phyloP scores from a whole-genome alignment of 37 sponge, comb jelly and placozoan genomes.

The Aphrocallistes beatrix region DNA sequence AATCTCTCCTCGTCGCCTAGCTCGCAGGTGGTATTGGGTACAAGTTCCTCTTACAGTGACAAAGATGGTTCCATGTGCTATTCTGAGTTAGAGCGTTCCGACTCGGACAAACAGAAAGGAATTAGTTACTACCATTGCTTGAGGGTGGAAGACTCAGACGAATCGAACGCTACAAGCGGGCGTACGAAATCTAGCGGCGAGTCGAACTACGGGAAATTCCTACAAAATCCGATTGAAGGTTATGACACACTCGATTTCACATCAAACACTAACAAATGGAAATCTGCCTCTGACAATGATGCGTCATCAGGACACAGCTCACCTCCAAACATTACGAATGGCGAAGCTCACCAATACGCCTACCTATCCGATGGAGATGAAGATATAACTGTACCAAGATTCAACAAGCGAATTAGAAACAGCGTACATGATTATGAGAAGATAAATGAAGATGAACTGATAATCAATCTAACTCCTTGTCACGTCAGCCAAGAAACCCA shows the following conservation, averaged over 20 bases:
- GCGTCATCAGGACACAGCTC: too few relatives aligned
- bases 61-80: not conserved
- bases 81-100: not conserved
- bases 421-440: conserved; percentile 1
- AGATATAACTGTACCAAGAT: not conserved
- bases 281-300: not conserved
- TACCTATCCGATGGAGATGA: not conserved
- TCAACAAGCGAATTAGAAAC: not conserved
- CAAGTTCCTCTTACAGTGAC: not conserved
- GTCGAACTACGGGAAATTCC: not conserved
- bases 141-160: not conserved
- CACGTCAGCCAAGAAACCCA: not conserved
- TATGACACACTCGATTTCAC: not conserved
- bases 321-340: too few relatives aligned
- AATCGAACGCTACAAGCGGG: not conserved
- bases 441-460: not conserved
- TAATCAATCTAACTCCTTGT: not conserved
- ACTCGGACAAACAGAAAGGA: not conserved
- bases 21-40: too few relatives aligned
- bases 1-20: not conserved
- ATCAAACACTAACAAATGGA: not conserved
- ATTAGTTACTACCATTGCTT: not conserved
- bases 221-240: not conserved
- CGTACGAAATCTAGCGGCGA: not conserved
- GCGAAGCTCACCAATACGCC: not conserved